Evolutionary conservation across 2,113 vertebrate species (phyloP), one percentile per base, ranked within the genome.

Genomic region (Oncorhynchus kisutch): DNA sequence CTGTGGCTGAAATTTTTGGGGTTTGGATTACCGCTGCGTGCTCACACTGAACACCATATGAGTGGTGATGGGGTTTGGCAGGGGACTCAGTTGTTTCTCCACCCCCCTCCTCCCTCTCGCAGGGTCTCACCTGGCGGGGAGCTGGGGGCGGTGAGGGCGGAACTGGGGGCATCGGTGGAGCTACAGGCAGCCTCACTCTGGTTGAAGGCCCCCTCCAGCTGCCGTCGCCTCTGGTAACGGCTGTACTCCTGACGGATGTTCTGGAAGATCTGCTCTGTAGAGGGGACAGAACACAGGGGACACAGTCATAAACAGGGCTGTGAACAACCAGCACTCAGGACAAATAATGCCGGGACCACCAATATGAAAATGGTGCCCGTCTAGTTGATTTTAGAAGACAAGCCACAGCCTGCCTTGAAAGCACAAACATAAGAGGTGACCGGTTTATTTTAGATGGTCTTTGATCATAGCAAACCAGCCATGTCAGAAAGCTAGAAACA

Each of bases 171-270:
- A 66, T 96, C 95, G 59, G 80, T 91, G 67, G 94, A 91, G 82
- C 87, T 91, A 77, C 92, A 86, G 78, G 59, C 1, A 13, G 93
- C 92, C 91, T 97, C 96, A n/a, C 87, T 92, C 85, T 96, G 95
- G 93, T 91, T 95, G 87, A 96, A 96, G 82, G 94, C 92, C 59
- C 93, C 95, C 91, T 96, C 96, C 92, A 97, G 90, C 88, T 96
- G 96, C 90, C 95, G 94, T 88, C 95, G 92, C 91, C 95, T 93
- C 91, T 96, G 95, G 88, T 95, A 96, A 73, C 95, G 95, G 86
- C 91, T 96, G 90, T 96, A 97, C 93, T 96, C 95, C 92, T 97
- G 95, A 84, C 95, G 96, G 83, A 97, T 94, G 91, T 97, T 97
- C 90, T 95, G 95, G 90, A 97, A 96, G 91, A 96, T 96, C 91